Evolutionary conservation across 2,113 vertebrate species (phyloP).

Genomic region (Hypanus sabinus): DNA sequence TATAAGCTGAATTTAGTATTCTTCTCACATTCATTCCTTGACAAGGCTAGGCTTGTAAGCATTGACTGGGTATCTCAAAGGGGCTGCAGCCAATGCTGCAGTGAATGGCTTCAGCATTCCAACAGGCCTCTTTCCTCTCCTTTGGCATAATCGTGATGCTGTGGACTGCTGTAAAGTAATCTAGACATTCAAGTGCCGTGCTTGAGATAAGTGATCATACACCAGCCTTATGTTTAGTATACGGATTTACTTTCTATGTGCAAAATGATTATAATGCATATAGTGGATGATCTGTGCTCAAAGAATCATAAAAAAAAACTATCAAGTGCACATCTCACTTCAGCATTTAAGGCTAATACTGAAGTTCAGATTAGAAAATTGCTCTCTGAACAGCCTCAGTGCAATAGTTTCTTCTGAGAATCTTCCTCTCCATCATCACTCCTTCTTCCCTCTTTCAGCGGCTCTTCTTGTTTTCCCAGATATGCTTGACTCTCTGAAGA

Average conservation of each 20-base stretch:
- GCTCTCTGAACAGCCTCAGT: no score
- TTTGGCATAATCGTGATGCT: no score
- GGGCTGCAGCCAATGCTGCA: background rate
- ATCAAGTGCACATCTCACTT: background rate
- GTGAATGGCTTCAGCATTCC: no score
- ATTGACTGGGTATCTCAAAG: background rate
- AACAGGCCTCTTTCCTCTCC: no score
- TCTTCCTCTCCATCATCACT: no score
- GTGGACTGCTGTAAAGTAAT: no score
- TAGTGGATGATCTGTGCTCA: background rate
- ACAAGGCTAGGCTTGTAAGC: background rate
- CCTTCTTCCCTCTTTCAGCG: no score
- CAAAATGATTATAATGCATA: background rate
- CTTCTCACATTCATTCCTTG: background rate
- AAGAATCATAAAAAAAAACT: background rate
- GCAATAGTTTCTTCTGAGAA: no score
- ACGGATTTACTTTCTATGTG: background rate
- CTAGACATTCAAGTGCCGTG: background rate
- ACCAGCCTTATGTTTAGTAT: background rate
- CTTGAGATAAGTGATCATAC: background rate
- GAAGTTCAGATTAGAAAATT: no score
- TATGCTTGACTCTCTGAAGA: no score
- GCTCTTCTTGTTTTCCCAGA: no score
- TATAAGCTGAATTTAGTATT: background rate
- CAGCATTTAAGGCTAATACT: background rate